Evolutionary conservation across 2,113 vertebrate species (phyloP), one percentile per base, ranked within the genome.

Genomic region (Crypturellus undulatus): DNA sequence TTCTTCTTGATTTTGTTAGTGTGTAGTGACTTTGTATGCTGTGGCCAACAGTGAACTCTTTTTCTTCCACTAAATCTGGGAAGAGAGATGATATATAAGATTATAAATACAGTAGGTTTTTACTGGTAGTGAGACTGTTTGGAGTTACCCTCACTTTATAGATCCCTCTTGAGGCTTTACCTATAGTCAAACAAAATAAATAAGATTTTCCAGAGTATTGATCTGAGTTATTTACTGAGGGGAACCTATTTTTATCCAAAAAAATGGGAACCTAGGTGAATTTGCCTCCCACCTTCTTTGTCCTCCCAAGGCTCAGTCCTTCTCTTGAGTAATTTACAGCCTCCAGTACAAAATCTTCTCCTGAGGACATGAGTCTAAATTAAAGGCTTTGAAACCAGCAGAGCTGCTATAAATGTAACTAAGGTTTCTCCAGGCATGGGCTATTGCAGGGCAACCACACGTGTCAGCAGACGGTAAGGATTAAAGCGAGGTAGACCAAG

Each of bases 251-350:
- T 89, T 76, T 52, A 40, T 18, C 10, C 3, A 65, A 42, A 51
- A 54, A 52, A 0, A 0, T 4, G 3, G 4, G 6, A 86, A 3
- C 9, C 13, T 45, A 5, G 3, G 17, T 75, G 34, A 40, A 25
- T 52, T 64, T 30, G 34, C 43, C 24, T 71, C 12, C 30, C 42
- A 68, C 26, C 15, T 76, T 5, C 32, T 83, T 8, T 17, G 21
- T 78, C 13, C 6, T 71, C 1, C 0, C 19, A 73, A 6, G 2
- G 3, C 54, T 76, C 47, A 42, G 2, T 6, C 12, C 30, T 77
- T 67, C 68, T 34, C 60, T 22, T 73, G 19, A 58, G 13, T 70
- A 62, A 62, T 65, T 86, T 87, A 38, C 8, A 38, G 7, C 59
- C 26, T 78, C n/a, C 30, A 34, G 16, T 32, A 54, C 70, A 62